Evolutionary conservation across 2,888 invertebrate species (phyloP), one percentile per base, ranked within the genome.

Genomic region (Aphrophora alni): DNA sequence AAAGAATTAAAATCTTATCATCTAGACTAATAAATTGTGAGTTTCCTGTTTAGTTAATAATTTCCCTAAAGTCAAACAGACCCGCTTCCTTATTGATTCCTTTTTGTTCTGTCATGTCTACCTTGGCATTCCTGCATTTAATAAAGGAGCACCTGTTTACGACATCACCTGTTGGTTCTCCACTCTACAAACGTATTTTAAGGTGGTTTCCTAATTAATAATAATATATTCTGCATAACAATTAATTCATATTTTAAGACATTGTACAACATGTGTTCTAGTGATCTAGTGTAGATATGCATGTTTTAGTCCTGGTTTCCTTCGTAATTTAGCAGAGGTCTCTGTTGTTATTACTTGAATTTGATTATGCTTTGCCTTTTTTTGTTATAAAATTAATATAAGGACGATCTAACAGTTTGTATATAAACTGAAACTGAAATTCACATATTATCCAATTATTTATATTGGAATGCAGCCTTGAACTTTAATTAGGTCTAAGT

Each of bases 141-240:
- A 12, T 59, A 21, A 59, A 5, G 17, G 12, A 59, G 21, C 59
- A 59, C 59, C 59, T 59, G 59, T 59, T 59, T 44, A 44, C 70
- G 27, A 24, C 24, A 38, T 26, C 78, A 59, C 26, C 44, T 28
- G 59, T 78, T 73, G 78, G 68, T 68, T 74, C 51, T 74, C 38
- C n/a, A 14, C 71, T 73, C 38, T 38, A 51, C 44, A 68, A 74
- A 51, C 78, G 78, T 68, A 74, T 79, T 79, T 79, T 79, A 74
- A 79, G 78, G 78, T 69, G 69, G 74, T 79, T 79, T 79, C 73
- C 78, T 74, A 79, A 79, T 79, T 79, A 79, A 79, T 79, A 74
- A 74, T 79, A 79, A 79, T 74, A 74, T 79, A 74, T 79, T 73
- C 78, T 68, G 78, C 78, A 79, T 79, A 79, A 68, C 78, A 79